Base-by-base conservation (phyloP, 2,113 vertebrate species). In the Cyanoliseus patagonus region DNA sequence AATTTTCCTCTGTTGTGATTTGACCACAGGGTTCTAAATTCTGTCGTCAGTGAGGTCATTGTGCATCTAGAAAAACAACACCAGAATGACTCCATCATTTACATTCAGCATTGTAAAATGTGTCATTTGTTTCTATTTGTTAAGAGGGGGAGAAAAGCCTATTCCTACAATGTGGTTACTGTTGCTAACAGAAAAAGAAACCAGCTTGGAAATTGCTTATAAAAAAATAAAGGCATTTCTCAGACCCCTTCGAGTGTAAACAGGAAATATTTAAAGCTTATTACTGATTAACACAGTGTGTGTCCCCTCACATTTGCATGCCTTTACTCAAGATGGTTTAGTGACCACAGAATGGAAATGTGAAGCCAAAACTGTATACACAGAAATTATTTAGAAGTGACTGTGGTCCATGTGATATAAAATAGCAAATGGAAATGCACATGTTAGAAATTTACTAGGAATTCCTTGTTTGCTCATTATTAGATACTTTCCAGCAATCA, bases 211-310 rank as follows among this genome's bases (percentile, higher is more conserved):
- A 96, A 91, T 57, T 28, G 44, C 78, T 74, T 93, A 47, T 57
- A 74, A 91, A 94, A 94, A 94, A 74, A 57, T 62, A 47, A 44
- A 79, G 25, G 31, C 72, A 30, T 90, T 95, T 95, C 82, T 93
- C 62, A 79, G 73, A 44, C 33, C 28, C 46, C 53, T 74, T 86
- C 2, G 5, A 22, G 28, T 83, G 70, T 30, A 86, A 77, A 69
- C 31, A 84, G 69, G 90, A 96, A 93, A 86, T 95, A 94, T 46
- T 95, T 90, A 86, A 84, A 88, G 47, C 39, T 92, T 91, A 31
- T 80, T 83, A 52, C 57, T 74, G 62, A 94, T 68, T 68, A 87
- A 84, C 44, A 24, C 52, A 37, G 51, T 37, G 12, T 61, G 33
- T 57, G 19, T 74, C 67, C 69, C 79, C 35, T 92, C 28, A 39